phyloP scores from a whole-genome alignment of 2,113 vertebrate species.

The Acanthisitta chloris region DNA sequence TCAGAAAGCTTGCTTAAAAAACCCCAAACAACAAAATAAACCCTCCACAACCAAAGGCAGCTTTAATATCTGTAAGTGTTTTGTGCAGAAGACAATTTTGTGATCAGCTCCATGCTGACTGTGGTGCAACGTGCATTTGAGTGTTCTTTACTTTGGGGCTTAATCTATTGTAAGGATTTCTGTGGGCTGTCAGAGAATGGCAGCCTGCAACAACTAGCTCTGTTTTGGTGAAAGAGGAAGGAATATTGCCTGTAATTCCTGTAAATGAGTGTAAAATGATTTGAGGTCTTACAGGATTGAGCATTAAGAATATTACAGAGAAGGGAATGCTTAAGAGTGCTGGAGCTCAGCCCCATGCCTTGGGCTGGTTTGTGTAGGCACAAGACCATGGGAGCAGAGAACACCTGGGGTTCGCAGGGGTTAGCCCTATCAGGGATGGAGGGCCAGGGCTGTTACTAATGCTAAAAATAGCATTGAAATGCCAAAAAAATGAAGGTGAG shows the following conservation, averaged over 20 bases:
- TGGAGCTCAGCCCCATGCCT: background rate
- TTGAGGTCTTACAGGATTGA: background rate
- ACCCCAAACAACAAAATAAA: background rate
- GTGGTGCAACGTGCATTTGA: background rate
- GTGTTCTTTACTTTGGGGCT: background rate
- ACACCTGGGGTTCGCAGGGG: background rate
- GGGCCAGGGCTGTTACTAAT: background rate
- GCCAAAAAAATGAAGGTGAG: background rate
- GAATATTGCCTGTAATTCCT: background rate
- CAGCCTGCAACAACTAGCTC: background rate
- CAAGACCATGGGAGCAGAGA: background rate
- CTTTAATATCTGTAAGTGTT: background rate
- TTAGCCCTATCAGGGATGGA: background rate
- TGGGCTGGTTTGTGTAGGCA: background rate
- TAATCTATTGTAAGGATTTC: background rate
- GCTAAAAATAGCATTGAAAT: background rate
- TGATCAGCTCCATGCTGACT: background rate
- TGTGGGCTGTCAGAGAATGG: background rate
- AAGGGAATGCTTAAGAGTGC: background rate
- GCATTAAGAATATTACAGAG: background rate
- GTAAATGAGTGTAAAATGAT: background rate
- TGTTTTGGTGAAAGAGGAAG: background rate
- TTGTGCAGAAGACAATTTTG: background rate
- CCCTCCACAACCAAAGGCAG: background rate
- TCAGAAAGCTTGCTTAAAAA: background rate